Evolutionary conservation across 2,888 invertebrate genomes (phyloP).

Genomic region (Ophion ellenae): DNA sequence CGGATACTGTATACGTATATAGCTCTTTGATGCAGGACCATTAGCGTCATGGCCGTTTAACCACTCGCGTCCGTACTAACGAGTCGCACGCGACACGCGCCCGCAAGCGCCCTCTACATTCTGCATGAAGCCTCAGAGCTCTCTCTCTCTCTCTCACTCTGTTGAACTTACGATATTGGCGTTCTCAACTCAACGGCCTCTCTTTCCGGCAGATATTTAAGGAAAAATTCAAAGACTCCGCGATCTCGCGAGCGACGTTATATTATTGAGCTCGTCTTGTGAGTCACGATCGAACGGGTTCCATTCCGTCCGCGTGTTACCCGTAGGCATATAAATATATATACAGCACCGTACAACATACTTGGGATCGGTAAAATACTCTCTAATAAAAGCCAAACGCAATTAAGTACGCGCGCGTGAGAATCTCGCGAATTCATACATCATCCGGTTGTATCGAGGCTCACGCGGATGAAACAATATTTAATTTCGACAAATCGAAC

Average conservation of each 20-base stretch:
- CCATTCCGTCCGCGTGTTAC: slow-evolving; percentile 32
- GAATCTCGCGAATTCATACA: neutral
- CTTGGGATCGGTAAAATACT: slow-evolving; percentile 49
- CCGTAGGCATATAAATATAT: neutral
- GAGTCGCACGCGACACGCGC: slow-evolving; percentile 76
- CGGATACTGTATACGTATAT: neutral
- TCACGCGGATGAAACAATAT: neutral
- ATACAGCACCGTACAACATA: slow-evolving; percentile 8
- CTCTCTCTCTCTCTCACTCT: slow-evolving; percentile 27
- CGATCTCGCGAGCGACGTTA: slow-evolving; percentile 46
- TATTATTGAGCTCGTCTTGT: slow-evolving; percentile 35
- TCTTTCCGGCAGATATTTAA: slow-evolving; percentile 44
- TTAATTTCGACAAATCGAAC: neutral
- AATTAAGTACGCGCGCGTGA: slow-evolving; percentile 32
- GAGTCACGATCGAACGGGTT: slow-evolving; percentile 51
- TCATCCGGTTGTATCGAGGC: slow-evolving; percentile 6
- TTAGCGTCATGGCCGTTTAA: slow-evolving; percentile 77
- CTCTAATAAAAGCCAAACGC: slow-evolving; percentile 25
- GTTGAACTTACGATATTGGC: slow-evolving; percentile 14
- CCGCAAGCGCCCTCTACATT: slow-evolving; percentile 38
- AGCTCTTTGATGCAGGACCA: slow-evolving; percentile 69
- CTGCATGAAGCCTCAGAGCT: slow-evolving; percentile 56
- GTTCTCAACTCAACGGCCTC: slow-evolving; percentile 56
- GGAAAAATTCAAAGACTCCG: slow-evolving; percentile 53
- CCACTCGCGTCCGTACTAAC: slow-evolving; percentile 78